Conservation (phyloP, 1,140 invertebrate species). For the Amphibalanus amphitrite region DNA sequence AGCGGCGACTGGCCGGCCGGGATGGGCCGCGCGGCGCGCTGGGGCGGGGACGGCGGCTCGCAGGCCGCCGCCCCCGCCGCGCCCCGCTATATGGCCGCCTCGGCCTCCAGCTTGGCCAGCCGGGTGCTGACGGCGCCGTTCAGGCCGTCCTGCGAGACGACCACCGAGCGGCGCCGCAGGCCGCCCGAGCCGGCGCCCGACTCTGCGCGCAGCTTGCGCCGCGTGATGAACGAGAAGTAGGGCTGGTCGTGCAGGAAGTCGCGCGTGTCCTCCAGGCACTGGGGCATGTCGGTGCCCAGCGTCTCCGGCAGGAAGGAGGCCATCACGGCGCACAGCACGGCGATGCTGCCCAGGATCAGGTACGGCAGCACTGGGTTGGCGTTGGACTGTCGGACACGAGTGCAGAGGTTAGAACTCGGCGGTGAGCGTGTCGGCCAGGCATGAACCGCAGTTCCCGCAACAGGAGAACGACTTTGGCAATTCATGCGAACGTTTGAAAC, state of each 20-base stretch:
- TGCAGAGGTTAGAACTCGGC: no score
- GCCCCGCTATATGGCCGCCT: background rate
- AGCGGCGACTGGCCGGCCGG: no score
- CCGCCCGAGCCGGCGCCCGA: background rate
- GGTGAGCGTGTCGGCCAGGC: no score
- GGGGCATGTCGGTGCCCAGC: constrained; percentile 21
- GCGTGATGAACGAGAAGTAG: constrained; percentile 16
- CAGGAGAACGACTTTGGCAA: no score
- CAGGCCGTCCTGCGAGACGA: background rate
- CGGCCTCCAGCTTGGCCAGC: background rate
- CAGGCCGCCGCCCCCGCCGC: no score
- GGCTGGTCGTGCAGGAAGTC: constrained; percentile 24
- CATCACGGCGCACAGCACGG: constrained; percentile 19
- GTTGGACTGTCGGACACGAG: constrained; percentile 8
- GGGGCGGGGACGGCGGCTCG: background rate
- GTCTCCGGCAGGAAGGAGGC: constrained; percentile 27
- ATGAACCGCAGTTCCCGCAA: no score
- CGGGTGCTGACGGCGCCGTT: background rate
- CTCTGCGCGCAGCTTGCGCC: background rate
- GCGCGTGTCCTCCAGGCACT: constrained; percentile 26
- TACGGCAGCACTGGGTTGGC: constrained; percentile 19
- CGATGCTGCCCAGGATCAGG: constrained; percentile 20
- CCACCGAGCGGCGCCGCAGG: background rate
- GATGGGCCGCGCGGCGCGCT: no score
- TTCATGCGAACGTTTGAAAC: no score